A percentile compares a stretch with the other conserved stretches of the same genome.
Conservation (phyloP, 1,140 invertebrate species). For the Agraylea sexmaculata region DNA sequence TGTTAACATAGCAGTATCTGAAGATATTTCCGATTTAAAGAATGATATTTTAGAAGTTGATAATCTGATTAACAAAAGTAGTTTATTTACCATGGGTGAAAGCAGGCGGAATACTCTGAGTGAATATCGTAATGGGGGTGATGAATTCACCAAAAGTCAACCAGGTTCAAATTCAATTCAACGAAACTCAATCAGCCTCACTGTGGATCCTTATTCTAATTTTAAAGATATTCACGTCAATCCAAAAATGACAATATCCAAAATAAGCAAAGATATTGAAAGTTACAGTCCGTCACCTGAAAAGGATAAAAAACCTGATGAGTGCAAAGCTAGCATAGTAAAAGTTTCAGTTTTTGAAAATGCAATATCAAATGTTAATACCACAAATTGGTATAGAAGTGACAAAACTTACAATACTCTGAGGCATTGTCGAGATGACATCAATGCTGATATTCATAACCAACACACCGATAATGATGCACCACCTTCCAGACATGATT, state of each 20-base stretch:
- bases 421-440: constrained; percentile 3
- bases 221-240: constrained; percentile 41
- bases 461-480: constrained; percentile 20
- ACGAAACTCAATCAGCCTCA: constrained; percentile 19
- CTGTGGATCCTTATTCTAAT: constrained; percentile 16
- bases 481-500: constrained; percentile 10
- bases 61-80: constrained; percentile 20
- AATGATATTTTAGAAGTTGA: constrained; percentile 23
- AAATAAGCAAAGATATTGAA: constrained; percentile 6
- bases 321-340: constrained; percentile 2
- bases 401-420: constrained; percentile 15
- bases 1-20: constrained; percentile 29
- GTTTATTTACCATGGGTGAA: constrained; percentile 20
- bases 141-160: constrained; percentile 27
- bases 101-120: constrained; percentile 25
- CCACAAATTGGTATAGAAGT: constrained; percentile 12
- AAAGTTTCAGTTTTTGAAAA: constrained; percentile 8
- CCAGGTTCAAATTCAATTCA: constrained; percentile 21
- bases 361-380: neutral
- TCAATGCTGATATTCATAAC: constrained; percentile 7
- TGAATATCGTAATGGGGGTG: constrained; percentile 30
- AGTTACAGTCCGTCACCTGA: constrained; percentile 3
- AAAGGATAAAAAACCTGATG: constrained; percentile 5
- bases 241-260: constrained; percentile 34
- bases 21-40: constrained; percentile 31